Evolutionary conservation across 2,797 vertebrate species (phyloP).

Genomic region (Gobio occitaniae): DNA sequence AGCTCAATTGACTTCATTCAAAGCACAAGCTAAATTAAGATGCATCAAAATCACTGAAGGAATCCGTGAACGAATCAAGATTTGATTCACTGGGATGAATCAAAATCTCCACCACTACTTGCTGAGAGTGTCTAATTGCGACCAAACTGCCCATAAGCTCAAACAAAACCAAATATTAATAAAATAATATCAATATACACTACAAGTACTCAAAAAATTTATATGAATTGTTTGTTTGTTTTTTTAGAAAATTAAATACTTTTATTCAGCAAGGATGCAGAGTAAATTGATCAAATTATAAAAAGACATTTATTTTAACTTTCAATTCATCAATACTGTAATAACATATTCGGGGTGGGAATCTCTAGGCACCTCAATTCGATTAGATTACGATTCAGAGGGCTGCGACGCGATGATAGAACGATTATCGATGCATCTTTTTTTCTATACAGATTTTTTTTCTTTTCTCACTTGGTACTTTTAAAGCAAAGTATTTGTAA

Average conservation of each 20-base stretch:
- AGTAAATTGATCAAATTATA: background rate
- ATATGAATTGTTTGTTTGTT: background rate
- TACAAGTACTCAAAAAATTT: background rate
- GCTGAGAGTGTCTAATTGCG: background rate
- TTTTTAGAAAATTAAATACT: background rate
- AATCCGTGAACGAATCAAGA: background rate
- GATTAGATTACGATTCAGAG: too few species aligned
- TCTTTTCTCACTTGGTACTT: too few species aligned
- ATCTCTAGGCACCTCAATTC: too few species aligned
- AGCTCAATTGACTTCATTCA: background rate
- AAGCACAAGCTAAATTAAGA: background rate
- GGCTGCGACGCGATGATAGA: too few species aligned
- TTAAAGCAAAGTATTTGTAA: too few species aligned
- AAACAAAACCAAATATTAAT: background rate
- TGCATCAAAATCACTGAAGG: background rate
- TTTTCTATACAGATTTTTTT: too few species aligned
- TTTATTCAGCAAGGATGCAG: background rate
- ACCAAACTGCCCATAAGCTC: constrained; percentile 1
- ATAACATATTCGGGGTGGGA: background rate
- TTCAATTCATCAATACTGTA: background rate
- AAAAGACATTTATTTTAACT: background rate
- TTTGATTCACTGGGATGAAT: background rate
- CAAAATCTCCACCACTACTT: background rate
- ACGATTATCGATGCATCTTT: too few species aligned
- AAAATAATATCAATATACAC: background rate